These are phyloP conservation scores for Ascidia mentula DNA, from an alignment of 23 tunicate genomes.

Conservation along the genomic window DNA sequence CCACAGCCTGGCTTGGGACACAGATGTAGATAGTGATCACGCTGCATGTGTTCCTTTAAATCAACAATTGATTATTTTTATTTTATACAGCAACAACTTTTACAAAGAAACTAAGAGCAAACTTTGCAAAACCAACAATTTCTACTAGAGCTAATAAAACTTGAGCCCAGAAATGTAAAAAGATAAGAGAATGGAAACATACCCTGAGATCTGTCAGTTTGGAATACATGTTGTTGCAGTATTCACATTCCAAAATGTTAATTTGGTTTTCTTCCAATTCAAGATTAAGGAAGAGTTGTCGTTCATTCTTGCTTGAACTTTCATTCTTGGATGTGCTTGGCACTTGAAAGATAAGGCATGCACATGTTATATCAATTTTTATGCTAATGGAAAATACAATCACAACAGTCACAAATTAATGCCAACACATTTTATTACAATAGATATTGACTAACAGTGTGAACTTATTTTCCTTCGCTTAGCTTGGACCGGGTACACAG, in stretches of 20 bases:
- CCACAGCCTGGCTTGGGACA: not conserved
- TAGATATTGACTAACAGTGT: no score
- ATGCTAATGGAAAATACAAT: no score
- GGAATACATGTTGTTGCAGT: constrained; percentile 22
- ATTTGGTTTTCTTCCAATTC: not conserved
- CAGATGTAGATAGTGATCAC: not conserved
- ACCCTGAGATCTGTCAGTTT: not conserved
- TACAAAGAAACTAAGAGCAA: not conserved
- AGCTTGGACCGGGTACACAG: not conserved
- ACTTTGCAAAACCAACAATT: not conserved
- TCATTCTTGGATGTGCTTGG: no score
- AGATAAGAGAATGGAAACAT: not conserved
- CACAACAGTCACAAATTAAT: no score
- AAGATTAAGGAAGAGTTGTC: not conserved
- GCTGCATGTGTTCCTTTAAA: not conserved
- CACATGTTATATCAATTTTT: no score
- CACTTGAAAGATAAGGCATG: no score
- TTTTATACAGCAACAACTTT: not conserved
- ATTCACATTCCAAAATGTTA: constrained; percentile 5
- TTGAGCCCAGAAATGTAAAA: not conserved
- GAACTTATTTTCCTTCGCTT: no score
- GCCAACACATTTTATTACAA: no score
- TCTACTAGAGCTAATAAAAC: not conserved
- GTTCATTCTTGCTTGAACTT: no score
- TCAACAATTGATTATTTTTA: no score